Evolutionary conservation across 2,888 invertebrate genomes (phyloP).

Genomic region (Leptinotarsa juncta): DNA sequence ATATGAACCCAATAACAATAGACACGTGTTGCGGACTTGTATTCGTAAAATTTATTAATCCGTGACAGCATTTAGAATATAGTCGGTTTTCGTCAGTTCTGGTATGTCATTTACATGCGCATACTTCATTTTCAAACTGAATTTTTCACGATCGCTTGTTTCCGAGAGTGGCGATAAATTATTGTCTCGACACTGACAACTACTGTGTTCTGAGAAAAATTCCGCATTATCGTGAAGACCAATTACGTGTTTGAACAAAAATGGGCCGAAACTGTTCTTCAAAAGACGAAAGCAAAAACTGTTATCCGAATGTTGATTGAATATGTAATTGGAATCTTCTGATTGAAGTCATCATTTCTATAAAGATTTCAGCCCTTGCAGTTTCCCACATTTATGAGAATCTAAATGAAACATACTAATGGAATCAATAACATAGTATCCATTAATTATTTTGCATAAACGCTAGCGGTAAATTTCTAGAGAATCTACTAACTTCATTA

Average conservation of each 20-base stretch:
- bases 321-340: too few relatives aligned
- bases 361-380: too few relatives aligned
- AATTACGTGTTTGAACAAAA: neutral
- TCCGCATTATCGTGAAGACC: neutral
- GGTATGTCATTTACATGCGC: slow-evolving; percentile 47
- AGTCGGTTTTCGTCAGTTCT: slow-evolving; percentile 38
- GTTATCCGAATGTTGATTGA: too few relatives aligned
- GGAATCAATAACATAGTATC: too few relatives aligned
- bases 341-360: too few relatives aligned
- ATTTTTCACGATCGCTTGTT: slow-evolving; percentile 50
- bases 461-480: too few relatives aligned
- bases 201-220: neutral
- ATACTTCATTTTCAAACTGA: slow-evolving; percentile 50
- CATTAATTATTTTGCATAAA: too few relatives aligned
- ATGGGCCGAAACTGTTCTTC: too few relatives aligned
- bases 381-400: too few relatives aligned
- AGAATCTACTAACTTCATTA: too few relatives aligned
- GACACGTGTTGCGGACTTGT: slow-evolving; percentile 42
- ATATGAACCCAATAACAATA: slow-evolving; percentile 48
- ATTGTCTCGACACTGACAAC: slow-evolving; percentile 42
- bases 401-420: too few relatives aligned
- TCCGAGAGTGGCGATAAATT: slow-evolving; percentile 50
- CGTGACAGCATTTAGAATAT: slow-evolving; percentile 44
- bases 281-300: too few relatives aligned
- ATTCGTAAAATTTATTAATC: slow-evolving; percentile 50